Percentiles rank a stretch among this genome's conserved stretches.
These are phyloP conservation scores for Myotis pilosus DNA, from an alignment of 2,797 vertebrate species.

Conservation along the genomic window DNA sequence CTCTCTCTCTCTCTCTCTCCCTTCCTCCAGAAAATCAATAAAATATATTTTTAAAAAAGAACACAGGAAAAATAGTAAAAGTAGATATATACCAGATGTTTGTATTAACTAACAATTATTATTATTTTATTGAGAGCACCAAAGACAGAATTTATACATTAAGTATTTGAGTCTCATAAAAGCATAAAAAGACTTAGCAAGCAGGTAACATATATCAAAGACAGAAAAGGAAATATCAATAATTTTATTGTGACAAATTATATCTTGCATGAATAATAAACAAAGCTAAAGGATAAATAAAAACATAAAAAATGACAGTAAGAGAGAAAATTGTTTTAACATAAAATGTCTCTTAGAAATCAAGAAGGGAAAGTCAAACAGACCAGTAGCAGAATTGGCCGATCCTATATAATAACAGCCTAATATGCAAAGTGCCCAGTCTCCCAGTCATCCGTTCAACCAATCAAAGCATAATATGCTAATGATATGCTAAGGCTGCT, in stretches of 20 bases:
- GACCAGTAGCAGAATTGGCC: background rate
- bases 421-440: too few relatives aligned
- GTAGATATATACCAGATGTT: background rate
- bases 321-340: background rate
- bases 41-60: background rate
- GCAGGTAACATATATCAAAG: background rate
- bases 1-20: too few relatives aligned
- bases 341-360: background rate
- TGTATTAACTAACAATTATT: background rate
- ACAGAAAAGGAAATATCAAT: background rate
- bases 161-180: background rate
- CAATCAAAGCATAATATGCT: too few relatives aligned
- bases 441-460: too few relatives aligned
- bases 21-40: too few relatives aligned
- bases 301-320: background rate
- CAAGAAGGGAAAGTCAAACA: background rate
- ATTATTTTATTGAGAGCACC: background rate
- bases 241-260: background rate
- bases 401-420: background rate
- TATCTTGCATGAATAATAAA: background rate
- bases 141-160: background rate
- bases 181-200: background rate
- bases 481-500: too few relatives aligned
- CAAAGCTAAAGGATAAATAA: background rate
- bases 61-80: background rate